Conservation (phyloP, 2,888 invertebrate genomes). For the Eristalis pertinax region DNA sequence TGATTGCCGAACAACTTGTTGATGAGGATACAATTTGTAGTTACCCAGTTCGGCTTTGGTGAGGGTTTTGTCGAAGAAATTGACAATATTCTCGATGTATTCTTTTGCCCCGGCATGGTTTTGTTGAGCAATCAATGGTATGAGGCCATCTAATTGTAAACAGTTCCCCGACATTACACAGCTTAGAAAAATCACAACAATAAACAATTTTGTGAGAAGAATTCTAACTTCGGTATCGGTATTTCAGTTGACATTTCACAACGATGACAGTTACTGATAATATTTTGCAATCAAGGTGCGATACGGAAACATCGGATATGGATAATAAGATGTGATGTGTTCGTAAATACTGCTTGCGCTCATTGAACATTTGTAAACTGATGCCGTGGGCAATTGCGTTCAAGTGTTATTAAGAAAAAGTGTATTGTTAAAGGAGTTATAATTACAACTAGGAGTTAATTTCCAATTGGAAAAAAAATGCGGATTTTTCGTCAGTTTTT, state of each 20-base stretch:
- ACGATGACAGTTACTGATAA: not conserved
- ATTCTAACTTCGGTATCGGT: not conserved
- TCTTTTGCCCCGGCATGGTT: constrained; percentile 72
- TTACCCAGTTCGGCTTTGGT: constrained; percentile 74
- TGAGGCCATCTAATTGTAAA: constrained; percentile 63
- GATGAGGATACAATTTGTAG: not conserved
- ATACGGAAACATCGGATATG: too few species aligned
- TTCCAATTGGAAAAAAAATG: too few species aligned
- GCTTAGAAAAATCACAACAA: not conserved
- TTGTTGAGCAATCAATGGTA: constrained; percentile 59
- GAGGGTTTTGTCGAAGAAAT: constrained; percentile 68
- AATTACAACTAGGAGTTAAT: too few species aligned
- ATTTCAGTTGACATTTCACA: not conserved
- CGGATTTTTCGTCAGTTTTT: too few species aligned
- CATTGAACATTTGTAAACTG: too few species aligned
- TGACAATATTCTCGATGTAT: constrained; percentile 69
- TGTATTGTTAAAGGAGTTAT: too few species aligned
- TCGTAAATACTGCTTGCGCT: too few species aligned
- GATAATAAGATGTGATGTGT: too few species aligned
- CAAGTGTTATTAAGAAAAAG: too few species aligned
- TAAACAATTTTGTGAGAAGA: not conserved
- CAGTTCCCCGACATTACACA: constrained; percentile 61
- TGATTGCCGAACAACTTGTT: not conserved
- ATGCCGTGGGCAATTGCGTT: too few species aligned
- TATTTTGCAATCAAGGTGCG: too few species aligned